Evolutionary conservation across 2,113 vertebrate genomes (phyloP), one percentile per base, ranked within the genome.

Genomic region (Scytalopus superciliaris): DNA sequence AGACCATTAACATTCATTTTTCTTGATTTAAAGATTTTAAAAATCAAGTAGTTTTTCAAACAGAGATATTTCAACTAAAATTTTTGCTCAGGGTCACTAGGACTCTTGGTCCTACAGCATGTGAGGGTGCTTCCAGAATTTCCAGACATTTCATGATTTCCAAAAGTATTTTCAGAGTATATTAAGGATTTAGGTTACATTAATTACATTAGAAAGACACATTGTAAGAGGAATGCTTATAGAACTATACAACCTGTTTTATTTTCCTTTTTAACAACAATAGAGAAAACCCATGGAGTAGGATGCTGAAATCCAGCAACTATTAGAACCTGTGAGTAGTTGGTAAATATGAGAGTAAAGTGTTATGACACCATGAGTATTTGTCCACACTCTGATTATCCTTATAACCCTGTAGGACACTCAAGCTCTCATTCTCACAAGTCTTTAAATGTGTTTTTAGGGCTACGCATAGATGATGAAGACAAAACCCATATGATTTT

Each of bases 1-100:
- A 42, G 3, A 62, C 0, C 2, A n/a, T 62, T 35, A 50, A 0
- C 3, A 27, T 57, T 60, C 12, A 24, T 31, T 81, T 57, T 0
- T 56, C 23, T 37, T 31, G 28, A 35, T 67, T 52, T 6, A 30
- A 72, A 64, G 5, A 42, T 39, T 1, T 49, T 56, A 77, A 55
- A 77, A 73, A 39, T 9, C 0, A 63, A 76, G 14, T 10, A 0
- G 1, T 15, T 47, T 76, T 90, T 50, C 33, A 55, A 53, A 50
- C 1, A 42, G 49, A 88, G 14, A 4, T 14, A 57, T 23, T 79
- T 35, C 14, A 59, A 11, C 6, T 63, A 24, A 66, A 73, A 24
- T 3, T 73, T 74, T 59, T 85, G 2, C 10, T 56, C 5, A 35
- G 10, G 5, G 19, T 82, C 19, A 60, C 6, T 40, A 56, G 10